A percentile compares a stretch with the other conserved stretches of the same genome.
Evolutionary conservation across 2,888 invertebrate genomes (phyloP).

Genomic region (Sinotaia quadrata): DNA sequence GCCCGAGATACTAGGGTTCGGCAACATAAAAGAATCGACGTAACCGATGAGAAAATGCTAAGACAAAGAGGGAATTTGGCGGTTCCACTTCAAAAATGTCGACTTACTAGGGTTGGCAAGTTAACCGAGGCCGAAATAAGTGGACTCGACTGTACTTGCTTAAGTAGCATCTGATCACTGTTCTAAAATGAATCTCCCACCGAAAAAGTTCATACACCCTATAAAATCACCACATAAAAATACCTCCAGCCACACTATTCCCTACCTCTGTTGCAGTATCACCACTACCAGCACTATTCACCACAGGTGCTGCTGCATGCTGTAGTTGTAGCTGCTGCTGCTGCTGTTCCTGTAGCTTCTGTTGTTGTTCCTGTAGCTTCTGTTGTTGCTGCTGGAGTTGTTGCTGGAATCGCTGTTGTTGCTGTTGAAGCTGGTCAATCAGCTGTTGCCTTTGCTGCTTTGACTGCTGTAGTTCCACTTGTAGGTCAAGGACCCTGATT

Average conservation of each 20-base stretch:
- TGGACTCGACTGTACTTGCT: too few relatives aligned
- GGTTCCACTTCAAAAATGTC: too few relatives aligned
- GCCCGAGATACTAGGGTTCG: too few relatives aligned
- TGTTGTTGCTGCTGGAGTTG: slow-evolving; percentile 4
- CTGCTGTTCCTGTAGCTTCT: slow-evolving; percentile 27
- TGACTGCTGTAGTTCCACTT: slow-evolving; percentile 34
- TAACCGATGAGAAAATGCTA: too few relatives aligned
- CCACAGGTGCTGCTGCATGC: slow-evolving; percentile 6
- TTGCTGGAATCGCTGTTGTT: slow-evolving; percentile 24
- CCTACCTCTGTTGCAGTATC: slow-evolving; percentile 53
- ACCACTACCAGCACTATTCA: not conserved
- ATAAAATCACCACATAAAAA: not conserved
- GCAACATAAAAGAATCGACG: too few relatives aligned
- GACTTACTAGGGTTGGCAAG: too few relatives aligned
- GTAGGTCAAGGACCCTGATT: slow-evolving; percentile 38
- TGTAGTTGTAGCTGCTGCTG: not conserved
- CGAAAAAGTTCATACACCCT: not conserved
- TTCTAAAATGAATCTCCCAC: too few relatives aligned
- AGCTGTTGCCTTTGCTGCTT: slow-evolving; percentile 29
- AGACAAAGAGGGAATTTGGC: too few relatives aligned
- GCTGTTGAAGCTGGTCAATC: slow-evolving; percentile 28
- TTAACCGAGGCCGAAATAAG: too few relatives aligned
- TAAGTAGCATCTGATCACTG: too few relatives aligned
- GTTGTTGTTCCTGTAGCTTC: slow-evolving; percentile 19
- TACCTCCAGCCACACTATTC: not conserved